phyloP scores from a whole-genome alignment of 30 jellyfish, hydroid and myxozoan species.

The Haliclystus octoradiatus region DNA sequence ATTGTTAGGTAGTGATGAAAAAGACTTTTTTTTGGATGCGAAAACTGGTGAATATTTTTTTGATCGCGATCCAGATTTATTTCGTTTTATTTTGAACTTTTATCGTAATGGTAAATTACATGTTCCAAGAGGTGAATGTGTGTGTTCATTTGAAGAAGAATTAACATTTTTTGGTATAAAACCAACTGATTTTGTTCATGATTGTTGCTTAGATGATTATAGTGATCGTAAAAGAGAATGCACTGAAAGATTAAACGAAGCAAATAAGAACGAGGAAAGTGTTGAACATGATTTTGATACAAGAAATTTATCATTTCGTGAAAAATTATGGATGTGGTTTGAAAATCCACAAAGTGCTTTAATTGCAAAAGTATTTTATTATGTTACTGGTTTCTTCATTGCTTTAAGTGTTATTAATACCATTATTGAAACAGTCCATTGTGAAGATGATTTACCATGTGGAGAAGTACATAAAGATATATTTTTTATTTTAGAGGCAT shows the following conservation, averaged over 20 bases:
- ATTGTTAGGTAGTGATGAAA: slow-evolving; percentile 81
- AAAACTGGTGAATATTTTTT: slow-evolving; percentile 59
- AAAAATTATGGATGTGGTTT: slow-evolving; percentile 66
- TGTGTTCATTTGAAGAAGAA: slow-evolving; percentile 72
- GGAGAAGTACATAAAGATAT: slow-evolving; percentile 57
- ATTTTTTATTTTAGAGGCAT: slow-evolving; percentile 66
- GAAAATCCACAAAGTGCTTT: slow-evolving; percentile 80
- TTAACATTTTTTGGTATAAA: slow-evolving; percentile 71
- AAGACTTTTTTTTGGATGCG: slow-evolving; percentile 62
- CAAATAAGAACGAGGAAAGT: slow-evolving; percentile 22
- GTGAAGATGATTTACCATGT: slow-evolving; percentile 57
- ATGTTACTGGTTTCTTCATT: slow-evolving; percentile 82
- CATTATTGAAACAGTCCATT: slow-evolving; percentile 67
- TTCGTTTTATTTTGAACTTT: slow-evolving; percentile 62
- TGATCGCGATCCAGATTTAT: slow-evolving; percentile 91
- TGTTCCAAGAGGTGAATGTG: slow-evolving; percentile 80
- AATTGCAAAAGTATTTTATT: slow-evolving; percentile 56
- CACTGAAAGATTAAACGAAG: slow-evolving; percentile 50
- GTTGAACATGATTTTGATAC: slow-evolving; percentile 22
- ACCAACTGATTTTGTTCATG: slow-evolving; percentile 33
- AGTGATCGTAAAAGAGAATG: slow-evolving; percentile 59
- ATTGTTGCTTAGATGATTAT: slow-evolving; percentile 73
- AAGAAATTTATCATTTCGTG: slow-evolving; percentile 36
- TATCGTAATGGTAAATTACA: slow-evolving; percentile 81
- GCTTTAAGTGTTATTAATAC: slow-evolving; percentile 80